Percentiles rank a stretch among this genome's conserved stretches.
phyloP scores from a whole-genome alignment of 2,888 invertebrate species.

The Noctua janthe region DNA sequence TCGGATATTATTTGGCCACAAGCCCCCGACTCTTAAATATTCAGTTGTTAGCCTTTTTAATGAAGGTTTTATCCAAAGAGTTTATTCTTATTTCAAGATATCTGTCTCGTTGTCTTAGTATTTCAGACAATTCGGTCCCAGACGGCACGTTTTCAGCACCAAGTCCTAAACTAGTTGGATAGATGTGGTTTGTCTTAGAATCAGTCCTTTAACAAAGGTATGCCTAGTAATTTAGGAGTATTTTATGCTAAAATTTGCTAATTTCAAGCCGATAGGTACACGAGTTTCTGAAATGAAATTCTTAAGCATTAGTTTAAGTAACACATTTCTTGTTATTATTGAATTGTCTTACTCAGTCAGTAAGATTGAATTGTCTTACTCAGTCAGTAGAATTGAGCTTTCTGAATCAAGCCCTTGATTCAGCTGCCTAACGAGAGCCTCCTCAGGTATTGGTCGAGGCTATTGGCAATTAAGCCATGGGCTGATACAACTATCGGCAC shows the following conservation, averaged over 20 bases:
- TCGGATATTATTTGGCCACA: neutral
- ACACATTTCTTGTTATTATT: neutral
- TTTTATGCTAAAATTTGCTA: slow-evolving; percentile 10
- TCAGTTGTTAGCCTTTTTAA: neutral
- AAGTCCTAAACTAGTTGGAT: slow-evolving; percentile 33
- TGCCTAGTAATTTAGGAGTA: neutral
- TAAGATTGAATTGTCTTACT: neutral
- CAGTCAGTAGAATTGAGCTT: too few species aligned
- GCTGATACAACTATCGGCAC: too few species aligned
- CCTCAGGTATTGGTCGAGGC: too few species aligned
- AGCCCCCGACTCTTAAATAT: neutral
- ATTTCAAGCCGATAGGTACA: neutral
- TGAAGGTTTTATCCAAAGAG: neutral
- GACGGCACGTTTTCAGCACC: slow-evolving; percentile 23
- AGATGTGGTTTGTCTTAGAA: slow-evolving; percentile 22
- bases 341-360: neutral
- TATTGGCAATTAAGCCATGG: too few species aligned
- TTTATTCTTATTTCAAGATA: slow-evolving; percentile 2
- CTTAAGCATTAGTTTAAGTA: neutral
- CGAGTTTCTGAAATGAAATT: neutral
- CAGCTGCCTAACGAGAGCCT: too few species aligned
- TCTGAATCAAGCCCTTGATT: too few species aligned
- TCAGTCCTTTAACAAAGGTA: slow-evolving; percentile 6
- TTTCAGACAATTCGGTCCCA: slow-evolving; percentile 10
- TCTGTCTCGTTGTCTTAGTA: neutral